Percentiles rank a stretch among this genome's conserved stretches.
Conservation (phyloP, 2,888 invertebrate species). For the Pollenia labialis region DNA sequence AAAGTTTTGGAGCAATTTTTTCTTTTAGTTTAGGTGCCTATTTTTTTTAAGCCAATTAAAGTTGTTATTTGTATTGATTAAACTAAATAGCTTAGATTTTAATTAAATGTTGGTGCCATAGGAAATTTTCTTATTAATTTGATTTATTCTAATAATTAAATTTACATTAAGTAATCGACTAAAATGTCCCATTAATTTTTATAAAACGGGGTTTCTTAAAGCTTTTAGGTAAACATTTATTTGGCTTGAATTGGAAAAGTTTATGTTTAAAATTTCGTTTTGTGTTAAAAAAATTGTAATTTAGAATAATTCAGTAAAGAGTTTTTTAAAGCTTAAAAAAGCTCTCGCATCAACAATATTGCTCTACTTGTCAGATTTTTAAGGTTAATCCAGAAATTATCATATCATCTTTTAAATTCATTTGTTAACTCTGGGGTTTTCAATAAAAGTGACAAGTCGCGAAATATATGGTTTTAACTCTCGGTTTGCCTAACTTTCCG, state of each 20-base stretch:
- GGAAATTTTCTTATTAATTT: neutral
- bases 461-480: no score
- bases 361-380: neutral
- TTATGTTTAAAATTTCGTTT: no score
- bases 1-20: slow-evolving; percentile 70
- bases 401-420: no score
- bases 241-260: neutral
- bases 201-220: slow-evolving; percentile 5
- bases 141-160: neutral
- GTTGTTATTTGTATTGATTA: neutral
- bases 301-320: no score
- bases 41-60: slow-evolving; percentile 68
- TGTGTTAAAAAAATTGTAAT: no score
- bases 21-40: slow-evolving; percentile 74
- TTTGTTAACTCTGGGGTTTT: no score
- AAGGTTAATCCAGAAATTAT: neutral
- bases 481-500: no score
- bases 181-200: slow-evolving; percentile 54
- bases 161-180: slow-evolving; percentile 15
- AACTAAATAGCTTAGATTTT: slow-evolving; percentile 25
- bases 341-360: no score
- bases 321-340: no score
- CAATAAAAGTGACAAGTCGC: no score
- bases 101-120: slow-evolving; percentile 39
- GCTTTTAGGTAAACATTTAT: neutral